phyloP scores from a whole-genome alignment of 2,113 vertebrate species.

The Prietella phreatophila region DNA sequence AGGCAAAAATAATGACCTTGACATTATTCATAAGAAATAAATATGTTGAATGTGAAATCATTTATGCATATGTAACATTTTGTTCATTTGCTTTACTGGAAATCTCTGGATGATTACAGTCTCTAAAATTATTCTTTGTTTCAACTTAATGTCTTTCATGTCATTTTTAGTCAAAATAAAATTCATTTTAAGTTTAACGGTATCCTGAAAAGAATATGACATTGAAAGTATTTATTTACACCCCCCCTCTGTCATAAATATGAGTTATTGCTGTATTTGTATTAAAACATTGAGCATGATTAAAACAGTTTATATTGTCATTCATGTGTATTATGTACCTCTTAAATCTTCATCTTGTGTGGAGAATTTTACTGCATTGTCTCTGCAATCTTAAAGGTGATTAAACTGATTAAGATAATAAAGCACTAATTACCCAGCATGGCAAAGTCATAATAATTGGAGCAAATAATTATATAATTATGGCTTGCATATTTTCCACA shows the following conservation, averaged over 20 bases:
- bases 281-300: constrained; percentile 21
- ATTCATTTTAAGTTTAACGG: neutral
- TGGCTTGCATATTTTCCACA: constrained; percentile 15
- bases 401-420: constrained; percentile 39
- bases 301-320: constrained; percentile 16
- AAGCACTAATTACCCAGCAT: constrained; percentile 12
- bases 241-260: neutral
- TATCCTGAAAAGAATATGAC: neutral
- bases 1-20: neutral
- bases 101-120: neutral
- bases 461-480: constrained; percentile 29
- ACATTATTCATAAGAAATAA: neutral
- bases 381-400: constrained; percentile 12
- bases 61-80: neutral
- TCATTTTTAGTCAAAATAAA: neutral
- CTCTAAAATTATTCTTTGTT: neutral
- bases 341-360: constrained; percentile 34
- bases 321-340: constrained; percentile 17
- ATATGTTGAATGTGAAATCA: neutral
- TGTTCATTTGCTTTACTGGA: neutral
- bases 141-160: neutral
- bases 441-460: constrained; percentile 25
- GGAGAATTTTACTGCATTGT: neutral
- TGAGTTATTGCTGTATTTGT: neutral
- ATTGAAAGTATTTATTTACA: neutral